Evolutionary conservation across 2,888 invertebrate genomes (phyloP).

Genomic region (Lepidocyrtoides sp.): DNA sequence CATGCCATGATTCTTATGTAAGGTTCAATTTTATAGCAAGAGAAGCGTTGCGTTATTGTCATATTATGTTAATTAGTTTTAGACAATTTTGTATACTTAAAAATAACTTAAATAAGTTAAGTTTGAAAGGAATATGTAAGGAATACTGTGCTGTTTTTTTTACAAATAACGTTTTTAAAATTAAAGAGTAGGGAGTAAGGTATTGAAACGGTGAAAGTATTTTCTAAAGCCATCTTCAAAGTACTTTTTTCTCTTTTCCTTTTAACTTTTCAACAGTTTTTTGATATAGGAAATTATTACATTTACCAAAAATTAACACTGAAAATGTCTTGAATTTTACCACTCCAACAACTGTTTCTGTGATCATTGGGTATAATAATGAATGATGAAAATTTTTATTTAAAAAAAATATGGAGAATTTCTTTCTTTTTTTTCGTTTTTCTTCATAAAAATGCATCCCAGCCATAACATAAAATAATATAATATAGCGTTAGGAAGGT

Average conservation of each 20-base stretch:
- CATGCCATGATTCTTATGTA: constrained; percentile 41
- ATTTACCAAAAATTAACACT: too few relatives aligned
- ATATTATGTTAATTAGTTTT: constrained; percentile 54
- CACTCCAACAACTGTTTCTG: constrained; percentile 41
- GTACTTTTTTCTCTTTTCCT: too few relatives aligned
- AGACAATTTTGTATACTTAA: constrained; percentile 44
- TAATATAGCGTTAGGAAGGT: too few relatives aligned
- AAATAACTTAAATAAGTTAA: constrained; percentile 29
- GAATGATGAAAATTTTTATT: not conserved
- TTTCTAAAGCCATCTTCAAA: too few relatives aligned
- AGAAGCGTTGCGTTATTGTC: not conserved
- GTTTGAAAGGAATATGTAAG: not conserved
- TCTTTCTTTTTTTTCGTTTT: not conserved
- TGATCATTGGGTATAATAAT: constrained; percentile 23
- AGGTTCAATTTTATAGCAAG: constrained; percentile 21
- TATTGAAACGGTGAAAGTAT: too few relatives aligned
- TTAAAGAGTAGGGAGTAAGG: too few relatives aligned
- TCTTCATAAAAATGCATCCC: constrained; percentile 55
- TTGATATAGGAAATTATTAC: too few relatives aligned
- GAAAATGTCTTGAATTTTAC: too few relatives aligned
- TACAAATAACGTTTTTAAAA: not conserved
- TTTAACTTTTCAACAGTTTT: too few relatives aligned
- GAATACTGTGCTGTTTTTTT: not conserved
- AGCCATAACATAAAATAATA: constrained; percentile 47
- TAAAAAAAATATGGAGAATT: not conserved